These are phyloP conservation scores for Tachysurus fulvidraco DNA, from an alignment of 2,113 vertebrate genomes.

Conservation along the genomic window DNA sequence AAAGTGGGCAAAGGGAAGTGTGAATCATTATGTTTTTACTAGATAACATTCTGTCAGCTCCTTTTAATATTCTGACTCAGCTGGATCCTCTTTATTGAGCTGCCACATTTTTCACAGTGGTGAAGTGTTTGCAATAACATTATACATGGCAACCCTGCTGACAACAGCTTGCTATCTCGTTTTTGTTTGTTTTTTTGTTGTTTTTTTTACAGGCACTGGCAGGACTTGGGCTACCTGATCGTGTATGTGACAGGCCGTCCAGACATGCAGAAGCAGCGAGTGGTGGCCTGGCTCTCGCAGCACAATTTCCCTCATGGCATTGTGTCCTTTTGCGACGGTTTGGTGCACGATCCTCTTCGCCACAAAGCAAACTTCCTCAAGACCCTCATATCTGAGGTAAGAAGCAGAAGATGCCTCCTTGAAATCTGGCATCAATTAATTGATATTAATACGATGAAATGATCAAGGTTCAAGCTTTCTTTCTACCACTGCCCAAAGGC, in stretches of 20 bases:
- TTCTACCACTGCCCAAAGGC: constrained; percentile 69
- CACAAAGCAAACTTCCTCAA: constrained; percentile 98
- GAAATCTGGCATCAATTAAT: too few relatives aligned
- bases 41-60: constrained; percentile 1
- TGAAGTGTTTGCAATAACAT: neutral
- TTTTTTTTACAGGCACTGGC: constrained; percentile 85
- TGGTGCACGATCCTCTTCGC: constrained; percentile 93
- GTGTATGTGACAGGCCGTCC: constrained; percentile 96
- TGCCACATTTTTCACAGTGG: neutral
- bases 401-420: constrained; percentile 10
- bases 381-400: constrained; percentile 83
- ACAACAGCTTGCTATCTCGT: neutral
- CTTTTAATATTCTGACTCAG: neutral
- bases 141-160: neutral
- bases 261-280: constrained; percentile 99
- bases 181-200: neutral
- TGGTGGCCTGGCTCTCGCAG: constrained; percentile 98
- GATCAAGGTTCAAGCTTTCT: neutral
- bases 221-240: constrained; percentile 97
- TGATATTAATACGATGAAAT: neutral
- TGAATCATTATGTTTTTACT: neutral
- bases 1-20: neutral
- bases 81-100: neutral
- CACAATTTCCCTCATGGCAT: constrained; percentile 98
- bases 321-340: constrained; percentile 95